Evolutionary conservation across 2,797 vertebrate genomes (phyloP).

Genomic region (Heterohyrax brucei): DNA sequence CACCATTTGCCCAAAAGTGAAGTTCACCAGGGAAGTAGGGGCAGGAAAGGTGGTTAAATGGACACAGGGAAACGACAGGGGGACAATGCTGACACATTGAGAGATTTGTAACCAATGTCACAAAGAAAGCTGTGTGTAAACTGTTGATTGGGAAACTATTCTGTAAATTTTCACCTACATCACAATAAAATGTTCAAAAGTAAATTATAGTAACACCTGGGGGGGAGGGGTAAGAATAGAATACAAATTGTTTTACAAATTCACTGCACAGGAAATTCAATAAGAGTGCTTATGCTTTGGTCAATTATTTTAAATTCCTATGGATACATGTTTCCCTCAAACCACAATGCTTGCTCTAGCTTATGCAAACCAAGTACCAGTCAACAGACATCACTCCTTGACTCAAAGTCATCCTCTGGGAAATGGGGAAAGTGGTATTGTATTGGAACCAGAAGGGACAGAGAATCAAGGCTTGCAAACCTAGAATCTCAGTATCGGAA

Average conservation of each 20-base stretch:
- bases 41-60: too few species aligned
- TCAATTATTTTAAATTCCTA: slow-evolving; percentile 36
- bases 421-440: not conserved
- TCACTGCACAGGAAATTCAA: slow-evolving; percentile 42
- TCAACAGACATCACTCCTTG: not conserved
- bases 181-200: too few species aligned
- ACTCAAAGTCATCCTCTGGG: not conserved
- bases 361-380: not conserved
- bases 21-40: too few species aligned
- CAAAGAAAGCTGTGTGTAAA: too few species aligned
- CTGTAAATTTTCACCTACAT: too few species aligned
- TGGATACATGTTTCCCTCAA: not conserved
- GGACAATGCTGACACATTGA: too few species aligned
- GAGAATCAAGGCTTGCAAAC: not conserved
- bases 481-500: not conserved
- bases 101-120: too few species aligned
- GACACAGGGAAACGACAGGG: too few species aligned
- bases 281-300: not conserved
- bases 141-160: too few species aligned
- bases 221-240: not conserved
- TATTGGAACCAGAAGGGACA: not conserved
- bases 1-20: too few species aligned
- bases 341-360: not conserved
- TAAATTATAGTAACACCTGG: too few species aligned
- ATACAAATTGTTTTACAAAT: not conserved